These are phyloP conservation scores for Agrypnus murinus DNA, from an alignment of 2,888 invertebrate species.

Conservation along the genomic window DNA sequence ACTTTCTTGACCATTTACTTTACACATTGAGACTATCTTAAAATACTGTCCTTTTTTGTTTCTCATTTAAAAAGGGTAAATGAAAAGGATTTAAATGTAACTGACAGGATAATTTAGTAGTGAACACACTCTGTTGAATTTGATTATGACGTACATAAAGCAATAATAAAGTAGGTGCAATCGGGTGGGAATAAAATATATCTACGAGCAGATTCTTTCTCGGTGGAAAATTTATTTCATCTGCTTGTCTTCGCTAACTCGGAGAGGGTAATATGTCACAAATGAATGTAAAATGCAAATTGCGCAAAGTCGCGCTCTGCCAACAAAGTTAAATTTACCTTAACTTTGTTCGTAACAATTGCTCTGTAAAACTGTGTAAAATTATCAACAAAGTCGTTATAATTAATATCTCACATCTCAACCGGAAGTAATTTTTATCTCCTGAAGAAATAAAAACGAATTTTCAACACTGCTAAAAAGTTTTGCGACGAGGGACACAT, in stretches of 20 bases:
- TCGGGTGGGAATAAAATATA: constrained; percentile 33
- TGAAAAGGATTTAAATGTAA: background rate
- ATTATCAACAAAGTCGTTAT: constrained; percentile 49
- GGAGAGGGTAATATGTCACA: constrained; percentile 28
- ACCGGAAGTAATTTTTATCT: constrained; percentile 55
- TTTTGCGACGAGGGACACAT: constrained; percentile 64
- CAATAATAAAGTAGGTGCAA: constrained; percentile 9
- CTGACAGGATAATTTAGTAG: constrained; percentile 7
- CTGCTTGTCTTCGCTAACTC: constrained; percentile 26
- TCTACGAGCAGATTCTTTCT: constrained; percentile 37
- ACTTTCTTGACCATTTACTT: no score
- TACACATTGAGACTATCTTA: no score
- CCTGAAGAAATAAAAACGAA: constrained; percentile 56
- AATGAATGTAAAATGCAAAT: constrained; percentile 47
- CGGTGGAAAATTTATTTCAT: constrained; percentile 35
- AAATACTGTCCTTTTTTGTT: no score
- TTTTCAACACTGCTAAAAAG: constrained; percentile 58
- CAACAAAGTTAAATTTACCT: constrained; percentile 52
- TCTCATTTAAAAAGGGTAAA: no score
- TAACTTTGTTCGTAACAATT: constrained; percentile 57
- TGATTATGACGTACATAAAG: constrained; percentile 26
- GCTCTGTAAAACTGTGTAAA: constrained; percentile 50
- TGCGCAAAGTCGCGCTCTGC: constrained; percentile 31
- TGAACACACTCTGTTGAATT: constrained; percentile 19
- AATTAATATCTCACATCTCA: constrained; percentile 57